These are phyloP conservation scores for Drusus annulatus DNA, from an alignment of 1,140 invertebrate species.

Conservation along the genomic window DNA sequence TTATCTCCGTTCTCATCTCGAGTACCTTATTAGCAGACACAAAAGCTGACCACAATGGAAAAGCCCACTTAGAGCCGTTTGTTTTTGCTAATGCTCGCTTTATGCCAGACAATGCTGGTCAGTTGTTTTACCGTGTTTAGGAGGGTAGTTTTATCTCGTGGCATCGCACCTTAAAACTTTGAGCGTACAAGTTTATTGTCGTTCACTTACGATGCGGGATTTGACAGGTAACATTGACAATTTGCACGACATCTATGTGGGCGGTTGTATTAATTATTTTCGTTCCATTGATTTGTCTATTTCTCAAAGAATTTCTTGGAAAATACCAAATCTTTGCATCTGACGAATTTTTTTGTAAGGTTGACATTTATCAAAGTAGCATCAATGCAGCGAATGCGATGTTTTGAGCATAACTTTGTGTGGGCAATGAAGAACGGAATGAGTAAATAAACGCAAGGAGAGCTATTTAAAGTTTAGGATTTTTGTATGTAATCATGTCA, in stretches of 20 bases:
- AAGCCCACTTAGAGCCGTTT: slow-evolving; percentile 33
- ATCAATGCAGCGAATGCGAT: too few relatives aligned
- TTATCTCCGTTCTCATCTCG: slow-evolving; percentile 49
- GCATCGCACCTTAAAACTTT: background rate
- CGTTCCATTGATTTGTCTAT: too few relatives aligned
- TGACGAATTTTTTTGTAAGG: too few relatives aligned
- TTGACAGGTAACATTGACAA: slow-evolving; percentile 20
- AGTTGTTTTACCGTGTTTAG: slow-evolving; percentile 12
- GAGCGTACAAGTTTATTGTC: slow-evolving; percentile 20
- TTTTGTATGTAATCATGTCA: too few relatives aligned
- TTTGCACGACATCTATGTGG: slow-evolving; percentile 15
- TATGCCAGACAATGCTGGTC: slow-evolving; percentile 28
- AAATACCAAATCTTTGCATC: too few relatives aligned
- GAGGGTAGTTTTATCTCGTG: background rate
- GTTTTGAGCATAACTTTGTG: too few relatives aligned
- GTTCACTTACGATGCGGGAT: slow-evolving; percentile 23
- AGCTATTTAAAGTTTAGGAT: too few relatives aligned
- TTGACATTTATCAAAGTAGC: too few relatives aligned
- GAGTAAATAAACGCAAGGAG: too few relatives aligned
- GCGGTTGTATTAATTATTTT: background rate
- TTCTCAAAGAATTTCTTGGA: too few relatives aligned
- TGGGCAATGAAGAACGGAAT: too few relatives aligned
- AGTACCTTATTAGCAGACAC: slow-evolving; percentile 50
- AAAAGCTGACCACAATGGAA: slow-evolving; percentile 19
- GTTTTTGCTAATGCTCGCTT: slow-evolving; percentile 46